Conservation (phyloP, 1,140 invertebrate species). For the Acromyrmex charruanus region DNA sequence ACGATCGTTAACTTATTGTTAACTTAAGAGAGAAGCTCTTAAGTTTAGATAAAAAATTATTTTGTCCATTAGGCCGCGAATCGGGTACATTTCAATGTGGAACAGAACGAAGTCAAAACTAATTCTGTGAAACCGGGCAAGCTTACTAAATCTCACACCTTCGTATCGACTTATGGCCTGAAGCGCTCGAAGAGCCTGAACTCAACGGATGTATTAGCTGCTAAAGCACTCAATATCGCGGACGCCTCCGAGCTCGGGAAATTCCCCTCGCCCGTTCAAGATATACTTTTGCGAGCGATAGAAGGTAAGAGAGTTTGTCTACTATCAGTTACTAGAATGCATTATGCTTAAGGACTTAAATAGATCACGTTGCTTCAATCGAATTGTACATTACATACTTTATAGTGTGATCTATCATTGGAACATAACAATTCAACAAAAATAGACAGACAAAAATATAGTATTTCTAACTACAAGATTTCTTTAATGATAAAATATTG, state of each 20-base stretch:
- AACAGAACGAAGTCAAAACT: conserved; percentile 78
- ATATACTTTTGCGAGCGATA: conserved; percentile 90
- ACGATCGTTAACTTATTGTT: neutral
- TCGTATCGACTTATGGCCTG: conserved; percentile 87
- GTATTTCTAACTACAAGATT: neutral
- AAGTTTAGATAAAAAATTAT: neutral
- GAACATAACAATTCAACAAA: neutral
- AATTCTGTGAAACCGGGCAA: conserved; percentile 80
- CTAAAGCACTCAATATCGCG: conserved; percentile 87
- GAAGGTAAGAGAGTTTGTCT: conserved; percentile 85
- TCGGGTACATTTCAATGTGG: conserved; percentile 87
- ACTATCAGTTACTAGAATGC: neutral
- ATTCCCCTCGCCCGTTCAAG: conserved; percentile 91
- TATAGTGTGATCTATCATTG: neutral
- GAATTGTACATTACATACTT: neutral
- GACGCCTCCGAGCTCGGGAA: conserved; percentile 91
- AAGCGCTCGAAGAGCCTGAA: conserved; percentile 94
- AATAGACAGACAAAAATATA: neutral
- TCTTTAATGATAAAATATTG: neutral
- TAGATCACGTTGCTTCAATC: neutral
- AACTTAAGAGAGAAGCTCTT: neutral
- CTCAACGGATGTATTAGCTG: conserved; percentile 88
- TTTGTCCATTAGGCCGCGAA: conserved; percentile 80
- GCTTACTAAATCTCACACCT: conserved; percentile 84
- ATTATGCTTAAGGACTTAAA: neutral